Percentiles rank a stretch among this genome's conserved stretches.
Conservation (phyloP, 2,888 invertebrate genomes). For the Chloroclystis v-ata region DNA sequence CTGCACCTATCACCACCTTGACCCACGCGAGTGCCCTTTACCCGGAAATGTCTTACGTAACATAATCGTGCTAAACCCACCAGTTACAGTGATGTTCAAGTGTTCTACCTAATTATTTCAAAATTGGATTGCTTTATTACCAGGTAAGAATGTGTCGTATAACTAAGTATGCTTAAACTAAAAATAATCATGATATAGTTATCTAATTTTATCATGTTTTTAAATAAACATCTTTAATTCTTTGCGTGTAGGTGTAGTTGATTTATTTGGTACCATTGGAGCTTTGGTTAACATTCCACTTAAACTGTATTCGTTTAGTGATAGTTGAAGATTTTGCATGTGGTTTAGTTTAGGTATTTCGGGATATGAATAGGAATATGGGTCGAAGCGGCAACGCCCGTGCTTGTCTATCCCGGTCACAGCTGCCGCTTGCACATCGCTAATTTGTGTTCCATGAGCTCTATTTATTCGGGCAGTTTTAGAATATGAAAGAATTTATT, state of each 20-base stretch:
- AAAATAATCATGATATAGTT: no score
- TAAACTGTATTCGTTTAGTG: no score
- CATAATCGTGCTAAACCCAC: slow-evolving; percentile 25
- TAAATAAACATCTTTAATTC: no score
- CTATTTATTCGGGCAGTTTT: no score
- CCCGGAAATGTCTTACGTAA: slow-evolving; percentile 50
- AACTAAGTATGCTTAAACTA: background rate
- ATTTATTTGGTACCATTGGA: no score
- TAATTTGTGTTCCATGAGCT: slow-evolving; percentile 31
- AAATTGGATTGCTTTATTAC: background rate
- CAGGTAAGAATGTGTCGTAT: slow-evolving; percentile 21
- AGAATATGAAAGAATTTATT: no score
- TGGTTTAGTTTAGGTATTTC: slow-evolving; percentile 63
- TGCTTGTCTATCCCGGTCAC: slow-evolving; percentile 61
- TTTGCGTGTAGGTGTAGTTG: no score
- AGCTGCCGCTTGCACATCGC: slow-evolving; percentile 56
- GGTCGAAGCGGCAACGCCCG: slow-evolving; percentile 71
- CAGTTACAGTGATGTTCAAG: slow-evolving; percentile 28
- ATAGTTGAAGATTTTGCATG: background rate
- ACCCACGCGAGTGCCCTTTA: slow-evolving; percentile 44
- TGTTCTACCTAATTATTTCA: slow-evolving; percentile 18
- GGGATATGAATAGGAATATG: slow-evolving; percentile 70
- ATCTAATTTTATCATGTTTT: no score
- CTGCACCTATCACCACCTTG: slow-evolving; percentile 20
- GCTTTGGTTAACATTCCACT: no score